These are phyloP conservation scores for Pangasianodon gigas DNA, from an alignment of 2,113 vertebrate species.

Conservation along the genomic window DNA sequence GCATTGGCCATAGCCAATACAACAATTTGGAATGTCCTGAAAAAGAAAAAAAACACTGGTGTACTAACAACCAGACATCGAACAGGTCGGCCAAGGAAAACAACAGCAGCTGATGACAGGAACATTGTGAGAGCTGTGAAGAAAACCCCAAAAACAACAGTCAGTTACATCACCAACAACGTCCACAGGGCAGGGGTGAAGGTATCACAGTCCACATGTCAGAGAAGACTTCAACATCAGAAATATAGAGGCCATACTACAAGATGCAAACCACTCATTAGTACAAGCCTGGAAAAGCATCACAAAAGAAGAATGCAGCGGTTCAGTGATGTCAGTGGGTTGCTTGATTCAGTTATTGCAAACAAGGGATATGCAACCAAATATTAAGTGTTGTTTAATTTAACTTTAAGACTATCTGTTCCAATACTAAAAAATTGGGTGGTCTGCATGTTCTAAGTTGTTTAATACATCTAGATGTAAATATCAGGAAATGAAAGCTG, in stretches of 20 bases:
- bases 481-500: no score
- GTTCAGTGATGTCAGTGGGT: no score
- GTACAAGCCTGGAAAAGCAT: no score
- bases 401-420: neutral
- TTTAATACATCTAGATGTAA: no score
- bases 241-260: neutral
- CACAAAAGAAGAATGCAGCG: no score
- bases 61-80: neutral
- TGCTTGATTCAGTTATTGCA: no score
- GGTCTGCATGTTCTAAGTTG: neutral
- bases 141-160: neutral
- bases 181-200: neutral
- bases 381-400: no score
- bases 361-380: no score
- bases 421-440: neutral
- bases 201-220: neutral
- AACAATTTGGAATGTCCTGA: neutral
- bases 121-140: neutral
- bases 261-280: neutral
- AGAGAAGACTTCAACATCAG: neutral
- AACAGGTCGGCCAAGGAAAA: neutral
- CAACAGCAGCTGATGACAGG: neutral
- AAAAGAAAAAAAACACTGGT: neutral
- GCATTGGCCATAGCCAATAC: neutral
- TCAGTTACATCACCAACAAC: neutral